Percentiles rank a stretch among this genome's conserved stretches.
Evolutionary conservation across 2,888 invertebrate species (phyloP).

Genomic region (Heliconius aoede): DNA sequence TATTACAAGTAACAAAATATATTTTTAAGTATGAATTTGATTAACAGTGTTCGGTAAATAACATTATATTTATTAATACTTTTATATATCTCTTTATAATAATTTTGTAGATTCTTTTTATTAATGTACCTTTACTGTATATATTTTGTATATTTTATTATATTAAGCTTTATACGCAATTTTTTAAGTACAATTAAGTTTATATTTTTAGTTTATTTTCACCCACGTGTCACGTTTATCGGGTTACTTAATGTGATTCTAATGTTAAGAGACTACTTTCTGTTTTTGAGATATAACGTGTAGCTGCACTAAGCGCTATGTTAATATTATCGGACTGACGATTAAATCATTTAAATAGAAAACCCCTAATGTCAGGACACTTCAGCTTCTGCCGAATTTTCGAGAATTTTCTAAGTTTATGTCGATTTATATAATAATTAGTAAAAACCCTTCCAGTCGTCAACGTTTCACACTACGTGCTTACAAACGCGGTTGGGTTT

Average conservation of each 20-base stretch:
- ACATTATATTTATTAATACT: not conserved
- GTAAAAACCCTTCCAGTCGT: constrained; percentile 86
- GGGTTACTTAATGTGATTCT: too few relatives aligned
- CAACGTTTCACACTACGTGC: constrained; percentile 97
- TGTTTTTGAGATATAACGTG: too few relatives aligned
- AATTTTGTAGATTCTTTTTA: not conserved
- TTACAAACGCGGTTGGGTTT: constrained; percentile 97
- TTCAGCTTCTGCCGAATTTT: constrained; percentile 55
- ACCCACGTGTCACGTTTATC: too few relatives aligned
- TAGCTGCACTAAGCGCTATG: not conserved
- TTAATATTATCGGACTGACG: too few relatives aligned
- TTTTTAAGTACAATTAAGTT: too few relatives aligned
- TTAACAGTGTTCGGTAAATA: constrained; percentile 2
- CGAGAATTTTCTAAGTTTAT: constrained; percentile 56
- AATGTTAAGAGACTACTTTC: too few relatives aligned
- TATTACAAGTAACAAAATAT: not conserved
- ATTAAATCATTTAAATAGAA: too few relatives aligned
- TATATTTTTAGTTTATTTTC: too few relatives aligned
- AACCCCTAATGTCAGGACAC: constrained; percentile 37
- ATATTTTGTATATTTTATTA: not conserved
- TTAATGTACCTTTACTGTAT: not conserved
- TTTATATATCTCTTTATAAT: not conserved
- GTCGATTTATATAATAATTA: too few relatives aligned
- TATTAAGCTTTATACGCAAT: too few relatives aligned
- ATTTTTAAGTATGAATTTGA: not conserved